Conservation (phyloP, 1,140 invertebrate genomes). For the Liolophura sinensis region DNA sequence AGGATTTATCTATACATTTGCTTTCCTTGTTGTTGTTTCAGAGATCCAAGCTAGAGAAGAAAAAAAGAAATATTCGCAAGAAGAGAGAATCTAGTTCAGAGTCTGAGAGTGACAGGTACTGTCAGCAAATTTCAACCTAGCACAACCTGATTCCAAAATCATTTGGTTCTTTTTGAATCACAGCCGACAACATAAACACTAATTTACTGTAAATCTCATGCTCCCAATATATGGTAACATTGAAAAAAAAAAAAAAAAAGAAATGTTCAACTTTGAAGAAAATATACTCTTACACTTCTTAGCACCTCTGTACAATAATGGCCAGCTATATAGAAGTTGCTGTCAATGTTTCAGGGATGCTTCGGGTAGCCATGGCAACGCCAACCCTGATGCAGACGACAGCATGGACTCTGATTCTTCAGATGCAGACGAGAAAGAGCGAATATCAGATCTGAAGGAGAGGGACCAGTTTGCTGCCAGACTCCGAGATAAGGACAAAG, state of each 20-base stretch:
- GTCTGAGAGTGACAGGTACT: no score
- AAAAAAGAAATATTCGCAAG: conserved; percentile 25
- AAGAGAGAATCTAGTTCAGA: conserved; percentile 32
- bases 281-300: no score
- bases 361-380: conserved; percentile 18
- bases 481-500: conserved; percentile 87
- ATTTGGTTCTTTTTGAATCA: no score
- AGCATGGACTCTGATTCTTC: conserved; percentile 11
- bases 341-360: conserved; percentile 10
- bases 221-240: no score
- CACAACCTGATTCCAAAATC: no score
- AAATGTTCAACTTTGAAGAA: no score
- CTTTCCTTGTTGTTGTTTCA: conserved; percentile 19
- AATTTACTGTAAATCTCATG: no score
- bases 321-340: neutral
- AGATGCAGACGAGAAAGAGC: conserved; percentile 60
- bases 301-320: no score
- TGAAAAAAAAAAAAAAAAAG: no score
- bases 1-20: neutral
- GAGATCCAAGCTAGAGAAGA: conserved; percentile 33
- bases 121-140: no score
- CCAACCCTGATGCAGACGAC: conserved; percentile 36
- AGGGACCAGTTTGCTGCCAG: conserved; percentile 92
- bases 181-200: no score
- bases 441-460: conserved; percentile 82